Evolutionary conservation across 2,113 vertebrate species (phyloP).

Genomic region (Hemibagrus wyckioides): DNA sequence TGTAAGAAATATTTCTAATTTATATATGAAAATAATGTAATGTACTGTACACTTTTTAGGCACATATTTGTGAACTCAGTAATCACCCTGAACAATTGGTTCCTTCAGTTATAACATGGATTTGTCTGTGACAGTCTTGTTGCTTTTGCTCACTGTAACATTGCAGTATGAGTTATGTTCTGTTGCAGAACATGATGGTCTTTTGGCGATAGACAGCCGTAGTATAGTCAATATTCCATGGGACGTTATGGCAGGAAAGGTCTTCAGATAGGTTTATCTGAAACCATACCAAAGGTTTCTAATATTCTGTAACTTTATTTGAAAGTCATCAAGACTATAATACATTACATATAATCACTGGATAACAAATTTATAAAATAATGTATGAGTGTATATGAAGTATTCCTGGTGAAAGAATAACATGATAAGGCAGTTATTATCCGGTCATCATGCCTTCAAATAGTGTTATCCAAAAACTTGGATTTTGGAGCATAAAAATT

Average conservation of each 20-base stretch:
- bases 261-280: background rate
- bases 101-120: background rate
- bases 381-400: background rate
- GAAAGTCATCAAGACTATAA: background rate
- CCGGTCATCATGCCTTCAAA: background rate
- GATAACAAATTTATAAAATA: background rate
- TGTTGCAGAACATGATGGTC: background rate
- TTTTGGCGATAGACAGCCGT: background rate
- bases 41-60: background rate
- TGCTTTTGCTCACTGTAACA: background rate
- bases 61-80: background rate
- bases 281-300: background rate
- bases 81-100: conserved; percentile 1
- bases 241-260: background rate
- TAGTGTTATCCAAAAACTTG: background rate
- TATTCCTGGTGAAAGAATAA: background rate
- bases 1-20: background rate
- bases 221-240: background rate
- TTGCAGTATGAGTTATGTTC: background rate
- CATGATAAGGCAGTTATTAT: background rate
- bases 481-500: background rate
- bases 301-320: background rate
- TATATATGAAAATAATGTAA: background rate
- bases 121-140: background rate
- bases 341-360: background rate